Evolutionary conservation across 1,140 invertebrate species (phyloP).

Genomic region (Temnothorax curvispinosus): DNA sequence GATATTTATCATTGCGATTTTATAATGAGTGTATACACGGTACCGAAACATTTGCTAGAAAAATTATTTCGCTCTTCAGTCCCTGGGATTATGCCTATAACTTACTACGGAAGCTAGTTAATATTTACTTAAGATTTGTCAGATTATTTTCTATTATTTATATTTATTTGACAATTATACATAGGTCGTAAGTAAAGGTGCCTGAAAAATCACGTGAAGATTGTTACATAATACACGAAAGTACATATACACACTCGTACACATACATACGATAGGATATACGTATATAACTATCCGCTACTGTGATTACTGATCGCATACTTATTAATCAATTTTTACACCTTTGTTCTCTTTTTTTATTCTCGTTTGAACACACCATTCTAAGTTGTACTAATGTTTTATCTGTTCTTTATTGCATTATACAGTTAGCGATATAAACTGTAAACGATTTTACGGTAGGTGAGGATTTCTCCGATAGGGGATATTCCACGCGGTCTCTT

Average conservation of each 20-base stretch:
- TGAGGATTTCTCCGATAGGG: not conserved
- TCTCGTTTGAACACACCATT: conserved; percentile 42
- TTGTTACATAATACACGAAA: conserved; percentile 65
- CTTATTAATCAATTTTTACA: conserved; percentile 72
- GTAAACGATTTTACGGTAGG: not conserved
- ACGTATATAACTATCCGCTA: conserved; percentile 68
- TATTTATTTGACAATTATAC: conserved; percentile 78
- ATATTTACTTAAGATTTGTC: conserved; percentile 48
- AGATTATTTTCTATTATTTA: conserved; percentile 74
- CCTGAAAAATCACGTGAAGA: conserved; percentile 75
- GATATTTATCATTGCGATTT: not conserved
- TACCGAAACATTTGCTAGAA: not conserved
- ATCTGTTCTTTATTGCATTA: conserved; percentile 66
- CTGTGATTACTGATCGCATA: conserved; percentile 78
- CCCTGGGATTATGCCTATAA: conserved; percentile 51
- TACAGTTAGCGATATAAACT: conserved; percentile 43
- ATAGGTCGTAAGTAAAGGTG: conserved; percentile 77
- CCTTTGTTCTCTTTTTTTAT: conserved; percentile 40
- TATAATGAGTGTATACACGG: not conserved
- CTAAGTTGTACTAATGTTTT: conserved; percentile 16
- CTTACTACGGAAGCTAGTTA: conserved; percentile 55
- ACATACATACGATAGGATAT: conserved; percentile 48
- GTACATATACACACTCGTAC: conserved; percentile 40
- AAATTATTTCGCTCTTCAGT: conserved; percentile 23
- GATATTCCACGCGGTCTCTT: not conserved